Percentiles rank a stretch among this genome's conserved stretches.
Conservation (phyloP, 1,140 invertebrate species). For the Zaprionus ornatus region DNA sequence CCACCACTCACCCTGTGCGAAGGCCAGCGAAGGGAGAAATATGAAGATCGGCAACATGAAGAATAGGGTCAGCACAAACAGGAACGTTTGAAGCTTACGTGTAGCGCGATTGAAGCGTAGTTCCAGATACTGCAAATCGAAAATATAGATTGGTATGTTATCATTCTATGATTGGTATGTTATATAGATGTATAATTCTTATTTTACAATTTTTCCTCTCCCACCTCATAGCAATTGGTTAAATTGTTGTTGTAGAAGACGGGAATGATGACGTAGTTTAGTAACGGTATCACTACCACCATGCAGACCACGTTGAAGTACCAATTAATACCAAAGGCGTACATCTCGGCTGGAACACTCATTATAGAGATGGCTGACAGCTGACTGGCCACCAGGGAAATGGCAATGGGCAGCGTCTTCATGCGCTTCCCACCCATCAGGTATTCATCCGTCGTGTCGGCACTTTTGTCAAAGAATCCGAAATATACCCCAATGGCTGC, state of each 20-base stretch:
- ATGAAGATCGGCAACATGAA: constrained; percentile 75
- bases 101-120: constrained; percentile 87
- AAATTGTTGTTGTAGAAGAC: constrained; percentile 92
- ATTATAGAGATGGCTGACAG: constrained; percentile 92
- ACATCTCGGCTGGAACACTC: constrained; percentile 92
- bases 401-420: constrained; percentile 87
- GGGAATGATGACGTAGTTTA: constrained; percentile 90
- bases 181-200: background rate
- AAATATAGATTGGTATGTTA: background rate
- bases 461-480: constrained; percentile 80
- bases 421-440: constrained; percentile 87
- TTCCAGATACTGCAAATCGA: constrained; percentile 87
- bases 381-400: constrained; percentile 89
- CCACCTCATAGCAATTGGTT: constrained; percentile 92
- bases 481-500: constrained; percentile 88
- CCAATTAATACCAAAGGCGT: constrained; percentile 89
- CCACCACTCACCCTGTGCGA: constrained; percentile 87
- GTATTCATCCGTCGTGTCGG: constrained; percentile 86
- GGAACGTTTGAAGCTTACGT: constrained; percentile 86
- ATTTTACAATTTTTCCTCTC: background rate
- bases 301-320: constrained; percentile 87
- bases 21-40: constrained; percentile 89
- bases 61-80: constrained; percentile 85
- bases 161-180: too few species aligned
- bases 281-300: constrained; percentile 87